Base-by-base conservation (phyloP, 1,140 invertebrate genomes). In the Penaeus vannamei region DNA sequence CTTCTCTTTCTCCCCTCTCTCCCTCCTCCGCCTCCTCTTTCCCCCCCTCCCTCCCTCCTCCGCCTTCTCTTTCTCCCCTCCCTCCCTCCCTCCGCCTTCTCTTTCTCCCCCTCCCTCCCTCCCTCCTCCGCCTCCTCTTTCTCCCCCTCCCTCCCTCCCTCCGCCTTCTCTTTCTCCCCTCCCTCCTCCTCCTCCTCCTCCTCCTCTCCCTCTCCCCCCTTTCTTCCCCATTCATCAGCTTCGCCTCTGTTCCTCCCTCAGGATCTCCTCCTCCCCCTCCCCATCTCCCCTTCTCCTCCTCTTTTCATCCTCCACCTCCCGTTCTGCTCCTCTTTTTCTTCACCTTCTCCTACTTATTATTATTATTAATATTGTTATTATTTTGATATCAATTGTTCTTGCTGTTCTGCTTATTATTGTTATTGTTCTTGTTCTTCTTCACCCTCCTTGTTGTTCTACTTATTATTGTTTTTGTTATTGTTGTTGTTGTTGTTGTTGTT, bases 401-500 rank as follows among this genome's bases (percentile, higher is more conserved):
- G n/a, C n/a, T n/a, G n/a, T n/a, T n/a, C n/a, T n/a, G n/a, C n/a
- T n/a, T n/a, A n/a, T n/a, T n/a, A n/a, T n/a, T n/a, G n/a, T n/a
- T n/a, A n/a, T n/a, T n/a, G n/a, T n/a, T n/a, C n/a, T n/a, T n/a
- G n/a, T n/a, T n/a, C n/a, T n/a, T n/a, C n/a, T n/a, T n/a, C n/a
- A n/a, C n/a, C n/a, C n/a, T n/a, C n/a, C n/a, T n/a, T n/a, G n/a
- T n/a, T n/a, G n/a, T n/a, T n/a, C n/a, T n/a, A n/a, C n/a, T n/a
- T n/a, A n/a, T n/a, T n/a, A n/a, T n/a, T n/a, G n/a, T n/a, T n/a
- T n/a, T n/a, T n/a, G n/a, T n/a, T n/a, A n/a, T n/a, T n/a, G n/a
- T n/a, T n/a, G n/a, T n/a, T n/a, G n/a, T 76, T 76, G 32, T 79
- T 79, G 29, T 32, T 79, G 76, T 46, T 79, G 17, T 19, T 77